These are phyloP conservation scores for Neostethus bicornis DNA, from an alignment of 2,797 vertebrate genomes.

Conservation along the genomic window DNA sequence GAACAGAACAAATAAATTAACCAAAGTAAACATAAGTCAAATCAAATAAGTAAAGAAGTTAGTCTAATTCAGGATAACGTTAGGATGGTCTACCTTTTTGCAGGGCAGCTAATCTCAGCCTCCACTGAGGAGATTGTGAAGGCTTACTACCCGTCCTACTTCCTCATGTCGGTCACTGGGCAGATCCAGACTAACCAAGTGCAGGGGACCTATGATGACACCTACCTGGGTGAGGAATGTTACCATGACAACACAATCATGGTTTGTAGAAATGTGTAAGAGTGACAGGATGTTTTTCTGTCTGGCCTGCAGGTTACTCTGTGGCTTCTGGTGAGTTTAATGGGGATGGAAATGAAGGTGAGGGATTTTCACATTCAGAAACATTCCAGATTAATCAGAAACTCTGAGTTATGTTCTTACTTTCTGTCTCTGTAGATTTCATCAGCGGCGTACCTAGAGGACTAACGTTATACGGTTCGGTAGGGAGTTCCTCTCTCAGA, in stretches of 20 bases:
- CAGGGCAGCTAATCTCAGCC: slow-evolving; percentile 89
- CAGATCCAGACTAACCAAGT: slow-evolving; percentile 85
- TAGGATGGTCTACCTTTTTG: background rate
- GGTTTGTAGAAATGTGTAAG: background rate
- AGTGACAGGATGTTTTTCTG: background rate
- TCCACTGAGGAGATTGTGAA: slow-evolving; percentile 84
- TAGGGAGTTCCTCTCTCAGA: slow-evolving; percentile 72
- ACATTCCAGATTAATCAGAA: background rate
- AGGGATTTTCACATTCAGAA: slow-evolving; percentile 59
- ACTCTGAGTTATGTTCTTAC: slow-evolving; percentile 5
- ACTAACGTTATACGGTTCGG: slow-evolving; percentile 88
- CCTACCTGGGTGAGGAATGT: slow-evolving; percentile 83
- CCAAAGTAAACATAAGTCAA: too few species aligned
- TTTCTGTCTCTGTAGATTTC: slow-evolving; percentile 79
- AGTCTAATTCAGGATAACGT: too few species aligned
- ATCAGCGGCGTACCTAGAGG: slow-evolving; percentile 90
- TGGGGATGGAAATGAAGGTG: slow-evolving; percentile 74
- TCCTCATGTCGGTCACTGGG: slow-evolving; percentile 81
- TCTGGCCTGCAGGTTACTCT: slow-evolving; percentile 68
- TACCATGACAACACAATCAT: too few species aligned
- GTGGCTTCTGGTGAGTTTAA: slow-evolving; percentile 74
- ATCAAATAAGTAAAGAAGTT: too few species aligned
- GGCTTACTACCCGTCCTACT: slow-evolving; percentile 84
- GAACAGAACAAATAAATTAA: too few species aligned
- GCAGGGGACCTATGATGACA: slow-evolving; percentile 84